phyloP scores from a whole-genome alignment of 2,888 invertebrate genomes.

The Parascotia fuliginaria region DNA sequence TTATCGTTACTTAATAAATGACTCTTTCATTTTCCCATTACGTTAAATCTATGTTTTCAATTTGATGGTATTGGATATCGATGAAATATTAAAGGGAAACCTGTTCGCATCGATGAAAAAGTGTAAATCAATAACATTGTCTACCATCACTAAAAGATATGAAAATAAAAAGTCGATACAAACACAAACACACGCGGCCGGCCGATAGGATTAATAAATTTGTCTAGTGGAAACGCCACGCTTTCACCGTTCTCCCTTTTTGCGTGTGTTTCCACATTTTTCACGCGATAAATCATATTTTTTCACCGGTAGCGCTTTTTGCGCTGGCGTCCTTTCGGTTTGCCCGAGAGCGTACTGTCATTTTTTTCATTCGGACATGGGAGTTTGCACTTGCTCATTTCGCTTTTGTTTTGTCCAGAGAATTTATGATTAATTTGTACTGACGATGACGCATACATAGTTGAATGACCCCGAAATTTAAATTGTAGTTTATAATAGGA shows the following conservation, averaged over 20 bases:
- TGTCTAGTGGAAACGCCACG: slow-evolving; percentile 80
- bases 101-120: slow-evolving; percentile 4
- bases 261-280: slow-evolving; percentile 86
- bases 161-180: slow-evolving; percentile 52
- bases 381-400: slow-evolving; percentile 76
- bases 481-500: slow-evolving; percentile 13
- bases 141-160: slow-evolving; percentile 26
- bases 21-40: not conserved
- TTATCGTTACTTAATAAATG: too few relatives aligned
- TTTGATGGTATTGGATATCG: not conserved
- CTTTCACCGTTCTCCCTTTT: slow-evolving; percentile 80
- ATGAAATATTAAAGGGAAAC: not conserved
- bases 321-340: slow-evolving; percentile 80
- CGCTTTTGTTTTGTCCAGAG: slow-evolving; percentile 76
- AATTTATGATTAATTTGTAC: slow-evolving; percentile 75
- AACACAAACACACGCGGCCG: slow-evolving; percentile 62
- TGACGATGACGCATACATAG: slow-evolving; percentile 51
- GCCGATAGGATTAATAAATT: slow-evolving; percentile 83
- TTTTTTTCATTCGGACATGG: slow-evolving; percentile 81
- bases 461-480: slow-evolving; percentile 57
- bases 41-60: not conserved
- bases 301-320: slow-evolving; percentile 84
- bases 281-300: slow-evolving; percentile 86
- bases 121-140: slow-evolving; percentile 24
- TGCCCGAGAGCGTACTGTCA: slow-evolving; percentile 80